Evolutionary conservation across 1,140 invertebrate genomes (phyloP), one percentile per base, ranked within the genome.

Genomic region (Drosophila busckii): DNA sequence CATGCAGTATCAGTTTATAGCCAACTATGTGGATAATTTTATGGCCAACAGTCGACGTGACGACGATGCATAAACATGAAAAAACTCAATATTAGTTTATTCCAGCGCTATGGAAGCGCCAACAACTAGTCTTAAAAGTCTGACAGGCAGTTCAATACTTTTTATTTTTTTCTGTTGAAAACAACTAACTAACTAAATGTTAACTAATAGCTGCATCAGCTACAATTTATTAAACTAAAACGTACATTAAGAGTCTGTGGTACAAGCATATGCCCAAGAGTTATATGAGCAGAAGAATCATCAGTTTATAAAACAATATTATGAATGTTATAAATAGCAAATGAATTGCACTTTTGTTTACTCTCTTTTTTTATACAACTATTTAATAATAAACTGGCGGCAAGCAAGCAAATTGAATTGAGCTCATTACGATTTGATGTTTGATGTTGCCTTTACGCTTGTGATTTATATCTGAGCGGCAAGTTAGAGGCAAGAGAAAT

Each of bases 1-100:
- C 0, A 37, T 15, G 25, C 71, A 78, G 22, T 68, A 71, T 59
- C 40, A 49, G 12, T 68, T 78, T 17, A 78, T 78, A 45, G 25
- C 49, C 10, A 19, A 22, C 17, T 35, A 71, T 31, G 71, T 78
- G 35, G 35, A 45, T n/a, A 68, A 32, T 1, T 48, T 58, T 10
- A 19, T 58, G 58, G 25, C 29, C 5, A 38, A 9, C 2, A 45
- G 32, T 29, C 7, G n/a, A 0, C 19, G 37, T 2, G 16, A 37
- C 22, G 19, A 53, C 10, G 10, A 31, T 2, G 5, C 9, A 20
- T 64, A 44, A 34, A 15, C 1, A 10, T 23, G 4, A 44, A 31
- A 22, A 19, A 20, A 16, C n/a, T 20, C 15, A 16, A 28, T 4
- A 26, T 13, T 26, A 29, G n/a, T n/a, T n/a, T 13, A 29, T 37